Evolutionary conservation across 1,140 invertebrate genomes (phyloP).

Genomic region (Lepidurus arcticus): DNA sequence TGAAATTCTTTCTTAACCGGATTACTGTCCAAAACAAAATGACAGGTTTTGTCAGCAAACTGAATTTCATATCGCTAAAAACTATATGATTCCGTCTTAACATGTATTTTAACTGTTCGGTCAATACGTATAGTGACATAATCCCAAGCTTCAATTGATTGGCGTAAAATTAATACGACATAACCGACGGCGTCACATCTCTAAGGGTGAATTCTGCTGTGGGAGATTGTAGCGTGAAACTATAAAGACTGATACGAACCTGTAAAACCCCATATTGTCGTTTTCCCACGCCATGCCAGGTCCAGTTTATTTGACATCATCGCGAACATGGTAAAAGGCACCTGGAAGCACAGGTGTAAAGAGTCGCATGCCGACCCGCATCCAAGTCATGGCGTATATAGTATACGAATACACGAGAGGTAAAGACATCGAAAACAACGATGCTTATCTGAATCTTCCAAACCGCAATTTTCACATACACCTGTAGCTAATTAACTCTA

Average conservation of each 20-base stretch:
- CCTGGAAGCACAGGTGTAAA: slow-evolving; percentile 18
- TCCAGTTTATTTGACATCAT: slow-evolving; percentile 5
- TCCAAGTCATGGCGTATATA: background rate
- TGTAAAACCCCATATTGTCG: slow-evolving; percentile 1
- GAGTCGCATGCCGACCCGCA: slow-evolving; percentile 12
- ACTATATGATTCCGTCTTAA: too few relatives aligned
- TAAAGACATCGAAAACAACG: background rate
- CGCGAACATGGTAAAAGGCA: slow-evolving; percentile 6
- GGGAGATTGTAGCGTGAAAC: slow-evolving; percentile 2
- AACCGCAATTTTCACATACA: background rate
- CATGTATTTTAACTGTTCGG: too few relatives aligned
- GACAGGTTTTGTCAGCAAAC: too few relatives aligned
- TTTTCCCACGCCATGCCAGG: slow-evolving; percentile 12
- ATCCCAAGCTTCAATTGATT: too few relatives aligned
- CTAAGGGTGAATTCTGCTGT: background rate
- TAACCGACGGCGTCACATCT: background rate
- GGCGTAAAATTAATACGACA: too few relatives aligned
- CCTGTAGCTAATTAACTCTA: background rate
- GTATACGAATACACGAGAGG: background rate
- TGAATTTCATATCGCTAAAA: too few relatives aligned
- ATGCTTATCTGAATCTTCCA: background rate
- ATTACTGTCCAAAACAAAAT: too few relatives aligned
- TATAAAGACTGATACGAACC: background rate
- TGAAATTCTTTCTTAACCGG: too few relatives aligned
- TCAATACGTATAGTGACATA: too few relatives aligned